These are phyloP conservation scores for Conops quadrifasciatus DNA, from an alignment of 2,888 invertebrate genomes.

Conservation along the genomic window DNA sequence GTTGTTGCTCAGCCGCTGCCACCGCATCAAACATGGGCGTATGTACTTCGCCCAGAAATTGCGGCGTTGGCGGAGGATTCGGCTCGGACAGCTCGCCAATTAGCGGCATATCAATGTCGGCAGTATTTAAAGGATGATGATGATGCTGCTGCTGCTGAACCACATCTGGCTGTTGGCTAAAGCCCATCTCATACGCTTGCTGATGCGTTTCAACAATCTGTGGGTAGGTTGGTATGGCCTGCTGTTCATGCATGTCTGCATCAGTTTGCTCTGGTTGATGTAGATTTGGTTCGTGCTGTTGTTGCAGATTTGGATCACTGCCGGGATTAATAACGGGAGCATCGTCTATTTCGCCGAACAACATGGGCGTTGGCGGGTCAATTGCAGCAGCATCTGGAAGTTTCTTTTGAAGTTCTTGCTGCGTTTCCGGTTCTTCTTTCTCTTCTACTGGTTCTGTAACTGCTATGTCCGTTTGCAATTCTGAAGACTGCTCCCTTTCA, in stretches of 20 bases:
- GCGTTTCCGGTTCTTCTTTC: slow-evolving; percentile 32
- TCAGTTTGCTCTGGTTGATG: slow-evolving; percentile 41
- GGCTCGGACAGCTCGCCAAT: slow-evolving; percentile 59
- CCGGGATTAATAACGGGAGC: slow-evolving; percentile 51
- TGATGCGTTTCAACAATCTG: slow-evolving; percentile 48
- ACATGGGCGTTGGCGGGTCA: slow-evolving; percentile 51
- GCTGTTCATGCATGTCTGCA: slow-evolving; percentile 1
- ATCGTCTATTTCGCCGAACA: slow-evolving; percentile 60
- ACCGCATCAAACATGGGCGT: slow-evolving; percentile 62
- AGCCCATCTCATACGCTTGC: slow-evolving; percentile 45
- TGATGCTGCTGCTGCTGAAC: slow-evolving; percentile 32
- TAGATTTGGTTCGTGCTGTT: slow-evolving; percentile 47
- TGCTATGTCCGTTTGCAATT: slow-evolving; percentile 15
- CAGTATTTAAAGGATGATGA: slow-evolving; percentile 46
- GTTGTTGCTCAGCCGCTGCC: slow-evolving; percentile 59
- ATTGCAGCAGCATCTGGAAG: neutral
- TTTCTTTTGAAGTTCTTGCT: slow-evolving; percentile 20
- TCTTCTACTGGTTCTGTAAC: slow-evolving; percentile 5
- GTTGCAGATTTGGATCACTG: slow-evolving; percentile 10
- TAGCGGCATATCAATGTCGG: slow-evolving; percentile 60
- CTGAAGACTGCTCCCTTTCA: slow-evolving; percentile 9
- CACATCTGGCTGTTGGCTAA: slow-evolving; percentile 44
- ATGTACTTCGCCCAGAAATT: slow-evolving; percentile 59
- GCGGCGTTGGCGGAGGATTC: slow-evolving; percentile 58
- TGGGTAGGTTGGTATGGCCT: slow-evolving; percentile 35